Percentiles rank a stretch among this genome's conserved stretches.
Evolutionary conservation across 2,797 vertebrate genomes (phyloP).

Genomic region (Adrianichthys oophorus): DNA sequence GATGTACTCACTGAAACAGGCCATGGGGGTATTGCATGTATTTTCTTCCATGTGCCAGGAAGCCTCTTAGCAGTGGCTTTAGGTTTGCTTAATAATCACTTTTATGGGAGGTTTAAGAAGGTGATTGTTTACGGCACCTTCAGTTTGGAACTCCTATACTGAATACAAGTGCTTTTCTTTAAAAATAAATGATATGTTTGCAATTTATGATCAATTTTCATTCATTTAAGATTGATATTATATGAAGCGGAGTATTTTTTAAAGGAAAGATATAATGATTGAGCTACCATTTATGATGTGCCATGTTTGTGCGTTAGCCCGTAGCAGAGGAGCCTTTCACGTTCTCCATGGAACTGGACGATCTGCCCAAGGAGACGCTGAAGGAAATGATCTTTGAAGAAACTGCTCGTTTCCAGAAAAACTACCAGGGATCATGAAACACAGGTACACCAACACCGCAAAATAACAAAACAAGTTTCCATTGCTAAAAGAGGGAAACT

Average conservation of each 20-base stretch:
- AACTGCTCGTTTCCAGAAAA: constrained; percentile 86
- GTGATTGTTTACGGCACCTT: constrained; percentile 15
- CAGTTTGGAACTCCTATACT: neutral
- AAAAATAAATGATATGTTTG: neutral
- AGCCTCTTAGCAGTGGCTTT: constrained; percentile 41
- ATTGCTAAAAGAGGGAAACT: neutral
- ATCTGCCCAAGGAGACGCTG: constrained; percentile 89
- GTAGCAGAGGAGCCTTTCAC: constrained; percentile 90
- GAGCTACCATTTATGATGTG: neutral
- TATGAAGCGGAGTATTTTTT: neutral
- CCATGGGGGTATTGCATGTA: neutral
- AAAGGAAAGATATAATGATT: neutral
- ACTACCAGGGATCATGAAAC: constrained; percentile 79
- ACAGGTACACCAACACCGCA: constrained; percentile 34
- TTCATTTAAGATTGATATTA: neutral
- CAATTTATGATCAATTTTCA: neutral
- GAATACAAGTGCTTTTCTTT: neutral
- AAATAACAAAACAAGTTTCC: neutral
- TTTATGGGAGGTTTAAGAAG: constrained; percentile 16
- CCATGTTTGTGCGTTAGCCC: constrained; percentile 68
- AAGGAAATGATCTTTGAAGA: constrained; percentile 91
- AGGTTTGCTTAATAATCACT: constrained; percentile 16
- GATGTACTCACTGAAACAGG: constrained; percentile 2
- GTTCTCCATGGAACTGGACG: constrained; percentile 89
- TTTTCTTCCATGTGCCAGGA: constrained; percentile 18